phyloP scores from a whole-genome alignment of 2,113 vertebrate genomes.

The Microtus montanus region DNA sequence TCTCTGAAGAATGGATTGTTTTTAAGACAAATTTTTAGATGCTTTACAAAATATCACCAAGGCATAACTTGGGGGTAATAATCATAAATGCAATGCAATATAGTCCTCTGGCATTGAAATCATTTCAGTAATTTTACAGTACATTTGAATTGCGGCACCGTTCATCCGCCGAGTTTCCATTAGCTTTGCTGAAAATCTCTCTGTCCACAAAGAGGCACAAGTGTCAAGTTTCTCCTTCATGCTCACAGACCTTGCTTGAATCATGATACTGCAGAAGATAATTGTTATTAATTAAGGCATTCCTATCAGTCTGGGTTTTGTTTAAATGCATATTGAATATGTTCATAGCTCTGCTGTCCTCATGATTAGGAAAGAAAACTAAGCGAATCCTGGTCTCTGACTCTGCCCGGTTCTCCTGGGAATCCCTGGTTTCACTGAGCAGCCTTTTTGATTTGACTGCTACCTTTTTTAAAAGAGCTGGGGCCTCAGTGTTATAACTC shows the following conservation, averaged over 20 bases:
- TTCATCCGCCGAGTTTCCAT: conserved; percentile 85
- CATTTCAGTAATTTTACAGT: conserved; percentile 86
- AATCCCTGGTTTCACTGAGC: conserved; percentile 75
- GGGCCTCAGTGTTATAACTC: not conserved
- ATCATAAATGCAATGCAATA: conserved; percentile 74
- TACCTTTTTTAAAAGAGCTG: conserved; percentile 47
- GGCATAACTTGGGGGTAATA: conserved; percentile 81
- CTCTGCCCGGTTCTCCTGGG: not conserved
- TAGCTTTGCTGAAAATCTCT: conserved; percentile 84
- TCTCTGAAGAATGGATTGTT: not conserved
- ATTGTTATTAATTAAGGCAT: conserved; percentile 88
- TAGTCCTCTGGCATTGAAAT: conserved; percentile 85
- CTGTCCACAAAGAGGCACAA: conserved; percentile 72
- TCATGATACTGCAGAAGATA: conserved; percentile 79
- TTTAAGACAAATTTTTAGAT: conserved; percentile 63
- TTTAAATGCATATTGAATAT: conserved; percentile 69
- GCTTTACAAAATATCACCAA: conserved; percentile 84
- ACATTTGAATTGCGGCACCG: conserved; percentile 81
- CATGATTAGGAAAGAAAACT: conserved; percentile 57
- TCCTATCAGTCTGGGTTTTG: conserved; percentile 74
- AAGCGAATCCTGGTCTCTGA: conserved; percentile 64
- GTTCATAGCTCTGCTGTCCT: conserved; percentile 51
- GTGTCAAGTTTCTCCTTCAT: conserved; percentile 88
- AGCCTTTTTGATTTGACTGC: conserved; percentile 66
- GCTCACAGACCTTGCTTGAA: conserved; percentile 82